Conservation (phyloP, 2,888 invertebrate species). For the Tenthredo scrophulariae region DNA sequence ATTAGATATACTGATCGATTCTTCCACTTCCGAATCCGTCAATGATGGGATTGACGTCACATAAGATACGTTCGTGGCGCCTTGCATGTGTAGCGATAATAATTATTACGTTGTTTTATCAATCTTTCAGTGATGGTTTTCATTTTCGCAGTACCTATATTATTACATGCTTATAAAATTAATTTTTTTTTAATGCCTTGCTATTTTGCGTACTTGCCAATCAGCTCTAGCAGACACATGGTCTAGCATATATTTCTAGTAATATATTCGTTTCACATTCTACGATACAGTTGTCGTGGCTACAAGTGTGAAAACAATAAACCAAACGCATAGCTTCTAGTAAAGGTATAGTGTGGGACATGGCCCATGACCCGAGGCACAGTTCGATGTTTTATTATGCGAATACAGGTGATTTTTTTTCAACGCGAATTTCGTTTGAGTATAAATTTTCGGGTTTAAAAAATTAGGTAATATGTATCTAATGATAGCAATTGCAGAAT, state of each 20-base stretch:
- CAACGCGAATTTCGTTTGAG: background rate
- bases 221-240: background rate
- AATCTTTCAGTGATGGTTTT: too few species aligned
- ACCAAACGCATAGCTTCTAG: background rate
- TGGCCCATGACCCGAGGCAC: background rate
- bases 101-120: background rate
- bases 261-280: background rate
- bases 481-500: background rate
- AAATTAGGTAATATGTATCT: background rate
- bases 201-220: background rate
- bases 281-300: background rate
- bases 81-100: background rate
- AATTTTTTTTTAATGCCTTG: background rate
- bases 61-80: background rate
- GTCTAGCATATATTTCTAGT: background rate
- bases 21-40: background rate
- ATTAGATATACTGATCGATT: background rate
- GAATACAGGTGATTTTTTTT: background rate
- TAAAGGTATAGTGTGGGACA: background rate
- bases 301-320: background rate
- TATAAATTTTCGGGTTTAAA: background rate
- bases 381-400: background rate
- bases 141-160: background rate
- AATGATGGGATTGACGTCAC: background rate
- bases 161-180: background rate